phyloP scores from a whole-genome alignment of 2,113 vertebrate species.

The Hyperopisus bebe region DNA sequence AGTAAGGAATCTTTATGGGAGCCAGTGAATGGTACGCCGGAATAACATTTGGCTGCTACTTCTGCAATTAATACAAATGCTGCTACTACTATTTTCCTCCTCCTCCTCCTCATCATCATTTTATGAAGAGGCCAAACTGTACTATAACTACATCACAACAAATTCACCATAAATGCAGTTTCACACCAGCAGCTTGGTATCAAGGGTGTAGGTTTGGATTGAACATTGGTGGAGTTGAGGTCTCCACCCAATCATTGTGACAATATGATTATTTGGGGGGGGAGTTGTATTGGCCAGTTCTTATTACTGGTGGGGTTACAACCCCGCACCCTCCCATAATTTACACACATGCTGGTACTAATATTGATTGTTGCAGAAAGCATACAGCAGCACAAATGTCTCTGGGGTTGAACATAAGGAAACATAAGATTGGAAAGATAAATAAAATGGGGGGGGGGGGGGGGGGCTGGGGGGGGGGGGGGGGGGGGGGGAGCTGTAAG shows the following conservation, averaged over 20 bases:
- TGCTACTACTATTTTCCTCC: neutral
- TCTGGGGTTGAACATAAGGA: neutral
- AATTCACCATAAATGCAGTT: neutral
- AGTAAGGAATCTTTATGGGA: neutral
- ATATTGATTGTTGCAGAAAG: neutral
- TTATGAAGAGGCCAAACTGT: neutral
- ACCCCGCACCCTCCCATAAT: too few species aligned
- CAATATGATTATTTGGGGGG: neutral
- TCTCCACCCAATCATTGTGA: neutral
- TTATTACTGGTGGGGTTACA: too few species aligned
- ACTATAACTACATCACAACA: neutral
- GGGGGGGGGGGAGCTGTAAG: neutral
- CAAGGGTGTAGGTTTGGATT: neutral
- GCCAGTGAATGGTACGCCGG: neutral
- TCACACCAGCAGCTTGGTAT: neutral
- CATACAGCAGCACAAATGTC: neutral
- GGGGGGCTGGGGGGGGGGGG: neutral
- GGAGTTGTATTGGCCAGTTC: too few species aligned
- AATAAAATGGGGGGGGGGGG: neutral
- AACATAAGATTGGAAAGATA: neutral
- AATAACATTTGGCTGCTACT: neutral
- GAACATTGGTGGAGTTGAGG: neutral
- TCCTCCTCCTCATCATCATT: neutral
- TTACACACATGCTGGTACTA: neutral
- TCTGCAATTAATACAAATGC: neutral